Evolutionary conservation across 64 coral and sea anemone genomes (phyloP).

Genomic region (Stylophora pistillata): DNA sequence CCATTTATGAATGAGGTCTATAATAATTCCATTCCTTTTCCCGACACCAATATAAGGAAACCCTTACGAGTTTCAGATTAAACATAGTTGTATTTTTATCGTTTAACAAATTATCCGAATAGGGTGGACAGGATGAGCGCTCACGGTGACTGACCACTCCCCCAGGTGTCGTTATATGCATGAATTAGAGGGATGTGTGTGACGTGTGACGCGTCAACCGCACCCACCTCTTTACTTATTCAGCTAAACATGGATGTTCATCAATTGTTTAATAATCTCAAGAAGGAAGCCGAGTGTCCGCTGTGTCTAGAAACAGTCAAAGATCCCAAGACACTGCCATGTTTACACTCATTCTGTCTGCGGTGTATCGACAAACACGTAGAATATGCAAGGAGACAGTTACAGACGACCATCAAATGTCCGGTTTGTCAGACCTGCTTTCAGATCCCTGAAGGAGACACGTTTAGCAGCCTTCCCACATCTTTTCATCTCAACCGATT

Average conservation of each 20-base stretch:
- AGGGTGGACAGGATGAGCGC: too few species aligned
- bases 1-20: too few species aligned
- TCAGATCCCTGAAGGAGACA: conserved; percentile 8
- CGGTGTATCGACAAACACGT: neutral
- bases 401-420: neutral
- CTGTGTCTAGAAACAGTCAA: neutral
- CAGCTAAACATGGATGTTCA: neutral
- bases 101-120: too few species aligned
- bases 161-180: too few species aligned
- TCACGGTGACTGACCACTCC: too few species aligned
- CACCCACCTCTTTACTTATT: too few species aligned
- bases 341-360: conserved; percentile 4
- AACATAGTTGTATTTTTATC: too few species aligned
- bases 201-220: too few species aligned
- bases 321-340: neutral
- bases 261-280: neutral
- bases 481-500: conserved; percentile 1
- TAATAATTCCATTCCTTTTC: too few species aligned
- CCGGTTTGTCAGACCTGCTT: neutral
- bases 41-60: too few species aligned
- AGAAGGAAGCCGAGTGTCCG: conserved; percentile 8
- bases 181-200: too few species aligned
- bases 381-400: neutral
- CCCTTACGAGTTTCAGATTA: too few species aligned
- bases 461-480: neutral